Evolutionary conservation across 1,140 invertebrate genomes (phyloP).

Genomic region (Bilobella aurantiaca): DNA sequence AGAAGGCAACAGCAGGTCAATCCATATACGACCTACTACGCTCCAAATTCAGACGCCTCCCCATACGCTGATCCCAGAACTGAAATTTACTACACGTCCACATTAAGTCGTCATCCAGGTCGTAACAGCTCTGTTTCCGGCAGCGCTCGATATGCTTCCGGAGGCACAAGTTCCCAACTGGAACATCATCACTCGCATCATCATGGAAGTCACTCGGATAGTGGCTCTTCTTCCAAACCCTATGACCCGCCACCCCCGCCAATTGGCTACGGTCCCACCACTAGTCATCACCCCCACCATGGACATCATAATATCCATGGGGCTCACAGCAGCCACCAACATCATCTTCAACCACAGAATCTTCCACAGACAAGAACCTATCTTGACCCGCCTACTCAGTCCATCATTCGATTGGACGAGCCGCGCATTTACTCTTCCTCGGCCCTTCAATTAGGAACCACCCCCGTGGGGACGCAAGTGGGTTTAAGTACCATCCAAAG

Average conservation of each 20-base stretch:
- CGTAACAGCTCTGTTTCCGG: not conserved
- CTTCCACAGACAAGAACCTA: too few relatives aligned
- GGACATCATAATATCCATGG: slow-evolving; percentile 7
- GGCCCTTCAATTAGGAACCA: slow-evolving; percentile 26
- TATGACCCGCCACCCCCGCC: slow-evolving; percentile 29
- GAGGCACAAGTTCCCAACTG: not conserved
- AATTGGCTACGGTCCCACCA: slow-evolving; percentile 13
- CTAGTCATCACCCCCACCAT: not conserved
- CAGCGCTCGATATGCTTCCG: too few relatives aligned
- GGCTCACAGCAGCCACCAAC: slow-evolving; percentile 3
- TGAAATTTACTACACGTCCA: slow-evolving; percentile 35
- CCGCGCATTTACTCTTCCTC: slow-evolving; percentile 33
- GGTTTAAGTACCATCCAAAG: slow-evolving; percentile 21
- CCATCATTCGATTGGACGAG: slow-evolving; percentile 30
- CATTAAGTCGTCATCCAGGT: slow-evolving; percentile 22
- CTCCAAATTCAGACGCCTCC: slow-evolving; percentile 14
- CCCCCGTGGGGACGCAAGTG: slow-evolving; percentile 1
- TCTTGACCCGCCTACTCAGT: slow-evolving; percentile 15
- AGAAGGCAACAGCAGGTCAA: slow-evolving; percentile 16
- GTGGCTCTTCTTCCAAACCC: slow-evolving; percentile 14
- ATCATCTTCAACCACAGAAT: not conserved
- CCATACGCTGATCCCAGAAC: slow-evolving; percentile 28
- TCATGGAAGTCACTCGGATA: slow-evolving; percentile 7
- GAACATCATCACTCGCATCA: not conserved
- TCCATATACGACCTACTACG: slow-evolving; percentile 26